Evolutionary conservation across 2,113 vertebrate species (phyloP).

Genomic region (Rhea pennata): DNA sequence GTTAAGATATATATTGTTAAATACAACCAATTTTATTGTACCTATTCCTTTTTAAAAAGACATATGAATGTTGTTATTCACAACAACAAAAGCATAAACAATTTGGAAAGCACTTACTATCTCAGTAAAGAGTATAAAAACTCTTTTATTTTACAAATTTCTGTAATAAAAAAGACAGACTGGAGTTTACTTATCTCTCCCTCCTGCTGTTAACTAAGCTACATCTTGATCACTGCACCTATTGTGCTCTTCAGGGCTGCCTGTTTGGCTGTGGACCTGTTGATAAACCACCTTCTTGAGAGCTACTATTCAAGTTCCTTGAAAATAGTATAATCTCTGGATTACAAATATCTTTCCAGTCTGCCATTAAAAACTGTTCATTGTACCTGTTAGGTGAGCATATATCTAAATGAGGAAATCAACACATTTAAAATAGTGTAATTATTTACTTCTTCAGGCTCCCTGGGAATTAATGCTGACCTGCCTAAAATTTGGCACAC

Average conservation of each 20-base stretch:
- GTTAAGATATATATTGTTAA: background rate
- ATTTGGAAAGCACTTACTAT: background rate
- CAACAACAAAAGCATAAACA: background rate
- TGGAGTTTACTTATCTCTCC: background rate
- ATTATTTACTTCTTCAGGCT: background rate
- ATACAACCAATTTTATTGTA: background rate
- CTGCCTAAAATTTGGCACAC: background rate
- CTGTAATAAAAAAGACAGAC: background rate
- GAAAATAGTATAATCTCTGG: background rate
- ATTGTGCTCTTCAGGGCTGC: background rate
- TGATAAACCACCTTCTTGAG: background rate
- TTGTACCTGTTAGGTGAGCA: background rate
- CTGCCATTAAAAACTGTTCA: background rate
- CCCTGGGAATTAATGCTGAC: background rate
- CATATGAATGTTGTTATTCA: background rate
- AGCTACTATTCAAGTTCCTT: background rate
- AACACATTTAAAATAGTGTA: background rate
- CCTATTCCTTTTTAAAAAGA: background rate
- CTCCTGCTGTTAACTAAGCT: background rate
- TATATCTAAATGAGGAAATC: background rate
- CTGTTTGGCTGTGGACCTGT: background rate
- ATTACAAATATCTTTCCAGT: background rate
- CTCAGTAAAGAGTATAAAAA: background rate
- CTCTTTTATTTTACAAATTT: background rate
- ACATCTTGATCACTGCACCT: background rate